Evolutionary conservation across 2,797 vertebrate genomes (phyloP), one percentile per base, ranked within the genome.

Genomic region (Spheniscus humboldti): DNA sequence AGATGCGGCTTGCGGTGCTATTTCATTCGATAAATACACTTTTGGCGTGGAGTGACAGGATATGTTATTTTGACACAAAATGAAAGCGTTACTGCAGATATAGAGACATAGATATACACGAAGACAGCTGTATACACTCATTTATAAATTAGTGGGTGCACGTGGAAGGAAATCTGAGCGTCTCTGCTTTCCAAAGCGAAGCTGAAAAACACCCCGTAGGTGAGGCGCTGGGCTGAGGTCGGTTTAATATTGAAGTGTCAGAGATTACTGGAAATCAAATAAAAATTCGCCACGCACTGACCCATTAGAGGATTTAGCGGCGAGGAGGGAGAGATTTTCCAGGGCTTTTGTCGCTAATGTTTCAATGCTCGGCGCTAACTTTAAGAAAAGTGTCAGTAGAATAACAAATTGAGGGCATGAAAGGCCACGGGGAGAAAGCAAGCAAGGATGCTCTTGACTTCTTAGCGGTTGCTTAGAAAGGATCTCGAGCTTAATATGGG

Each of bases 381-480:
- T 95, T 96, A 97, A 97, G 96, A 96, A 96, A 97, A 98, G 96
- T 96, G 94, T 94, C 97, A 91, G 97, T 88, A 96, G 97, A 97
- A 98, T 97, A 92, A 97, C 97, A 96, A 97, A 96, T 90, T 81
- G 94, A 95, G 91, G 90, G 92, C 96, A 88, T 97, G 97, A 98
- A 98, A 98, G 97, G 98, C 98, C 94, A 90, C 82, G 64, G 92
- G 86, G 95, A 97, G 96, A 96, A 97, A 90, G 97, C 97, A 84
- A 86, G 95, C 92, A 92, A 97, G 96, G 96, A 97, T 96, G 97
- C 97, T 98, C 97, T 98, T 98, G 98, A 98, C 98, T 98, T 98
- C 97, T 97, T 97, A 97, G 96, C 97, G 95, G 96, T 96, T 91
- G 93, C 92, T 97, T 94, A 97, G 98, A 96, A 97, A 97, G 96